A percentile compares a stretch with the other conserved stretches of the same genome.
Evolutionary conservation across 2,113 vertebrate species (phyloP).

Genomic region (Anolis carolinensis): DNA sequence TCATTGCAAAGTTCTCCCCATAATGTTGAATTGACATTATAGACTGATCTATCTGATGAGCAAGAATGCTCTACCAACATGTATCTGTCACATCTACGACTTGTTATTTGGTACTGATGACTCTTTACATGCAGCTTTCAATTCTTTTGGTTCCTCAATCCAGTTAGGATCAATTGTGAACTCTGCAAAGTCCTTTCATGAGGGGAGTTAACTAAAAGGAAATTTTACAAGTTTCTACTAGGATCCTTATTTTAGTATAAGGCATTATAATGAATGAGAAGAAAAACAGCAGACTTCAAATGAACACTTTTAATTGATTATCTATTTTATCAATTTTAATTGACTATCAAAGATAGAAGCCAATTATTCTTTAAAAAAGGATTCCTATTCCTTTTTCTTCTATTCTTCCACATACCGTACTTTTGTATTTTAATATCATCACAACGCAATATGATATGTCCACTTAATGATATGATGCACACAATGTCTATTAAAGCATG

Average conservation of each 20-base stretch:
- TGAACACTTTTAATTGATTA: not conserved
- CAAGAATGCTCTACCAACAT: conserved; percentile 17
- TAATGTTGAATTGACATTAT: conserved; percentile 26
- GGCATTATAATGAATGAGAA: not conserved
- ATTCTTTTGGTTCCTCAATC: not conserved
- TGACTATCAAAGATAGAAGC: not conserved
- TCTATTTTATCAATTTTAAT: not conserved
- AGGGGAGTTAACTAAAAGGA: not conserved
- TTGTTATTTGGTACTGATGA: conserved; percentile 19
- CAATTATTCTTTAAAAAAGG: not conserved
- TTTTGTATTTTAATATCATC: not conserved
- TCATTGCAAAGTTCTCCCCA: conserved; percentile 22
- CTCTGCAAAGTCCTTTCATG: not conserved
- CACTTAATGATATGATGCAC: not conserved
- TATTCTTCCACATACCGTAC: no score
- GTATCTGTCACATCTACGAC: conserved; percentile 33
- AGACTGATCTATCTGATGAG: conserved; percentile 21
- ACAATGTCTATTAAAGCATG: not conserved
- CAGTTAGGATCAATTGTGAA: conserved; percentile 9
- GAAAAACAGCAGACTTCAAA: not conserved
- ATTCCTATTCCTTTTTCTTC: not conserved
- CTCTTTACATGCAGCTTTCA: conserved; percentile 4
- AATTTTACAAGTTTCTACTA: not conserved
- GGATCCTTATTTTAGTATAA: not conserved
- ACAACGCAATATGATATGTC: not conserved